phyloP scores from a whole-genome alignment of 2,797 vertebrate genomes.

The Sebastes umbrosus region DNA sequence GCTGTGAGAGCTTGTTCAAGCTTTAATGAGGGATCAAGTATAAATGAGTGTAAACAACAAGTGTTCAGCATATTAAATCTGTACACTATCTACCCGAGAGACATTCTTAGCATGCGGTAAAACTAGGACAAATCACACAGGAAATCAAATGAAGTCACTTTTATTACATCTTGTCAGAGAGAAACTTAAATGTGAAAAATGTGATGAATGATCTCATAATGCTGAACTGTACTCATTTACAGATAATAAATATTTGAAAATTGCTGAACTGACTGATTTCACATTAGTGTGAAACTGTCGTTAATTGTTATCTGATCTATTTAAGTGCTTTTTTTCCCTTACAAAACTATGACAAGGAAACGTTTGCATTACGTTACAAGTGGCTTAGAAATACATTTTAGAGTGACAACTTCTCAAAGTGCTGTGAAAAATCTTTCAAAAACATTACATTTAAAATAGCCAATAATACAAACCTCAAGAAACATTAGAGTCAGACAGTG shows the following conservation, averaged over 20 bases:
- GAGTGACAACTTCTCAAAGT: slow-evolving; percentile 62
- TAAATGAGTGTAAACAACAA: slow-evolving; percentile 35
- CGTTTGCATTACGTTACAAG: slow-evolving; percentile 20
- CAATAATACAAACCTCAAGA: slow-evolving; percentile 27
- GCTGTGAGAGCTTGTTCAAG: slow-evolving; percentile 4
- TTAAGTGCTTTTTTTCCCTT: slow-evolving; percentile 28
- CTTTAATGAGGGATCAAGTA: slow-evolving; percentile 28
- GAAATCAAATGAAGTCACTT: slow-evolving; percentile 53
- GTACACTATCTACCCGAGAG: not conserved
- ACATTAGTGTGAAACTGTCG: slow-evolving; percentile 9
- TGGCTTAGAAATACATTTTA: slow-evolving; percentile 45
- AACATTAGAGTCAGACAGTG: slow-evolving; percentile 2
- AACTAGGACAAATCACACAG: slow-evolving; percentile 18
- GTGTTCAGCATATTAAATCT: not conserved
- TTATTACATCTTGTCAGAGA: slow-evolving; percentile 66
- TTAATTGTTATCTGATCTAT: slow-evolving; percentile 16
- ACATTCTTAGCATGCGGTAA: not conserved
- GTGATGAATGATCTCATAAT: slow-evolving; percentile 3
- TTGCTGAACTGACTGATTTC: slow-evolving; percentile 8
- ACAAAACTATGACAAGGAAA: slow-evolving; percentile 22
- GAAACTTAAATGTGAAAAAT: slow-evolving; percentile 38
- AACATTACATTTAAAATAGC: slow-evolving; percentile 29
- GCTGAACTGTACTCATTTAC: slow-evolving; percentile 26
- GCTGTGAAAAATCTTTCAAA: slow-evolving; percentile 44
- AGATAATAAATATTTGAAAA: slow-evolving; percentile 56